Evolutionary conservation across 2,888 invertebrate genomes (phyloP).

Genomic region (Cartodere bifasciata): DNA sequence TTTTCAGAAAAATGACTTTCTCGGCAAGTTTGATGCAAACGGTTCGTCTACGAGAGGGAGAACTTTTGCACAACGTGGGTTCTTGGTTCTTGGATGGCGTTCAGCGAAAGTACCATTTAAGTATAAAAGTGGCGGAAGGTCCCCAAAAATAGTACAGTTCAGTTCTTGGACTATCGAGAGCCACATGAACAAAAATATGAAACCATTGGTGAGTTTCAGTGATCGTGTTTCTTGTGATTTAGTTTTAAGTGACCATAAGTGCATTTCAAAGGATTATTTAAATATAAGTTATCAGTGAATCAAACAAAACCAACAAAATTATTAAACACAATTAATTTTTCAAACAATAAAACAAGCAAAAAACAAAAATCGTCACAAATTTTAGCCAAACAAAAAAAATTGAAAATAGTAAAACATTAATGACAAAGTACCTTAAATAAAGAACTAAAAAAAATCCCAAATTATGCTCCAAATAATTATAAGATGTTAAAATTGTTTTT

Average conservation of each 20-base stretch:
- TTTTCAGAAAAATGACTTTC: constrained; percentile 29
- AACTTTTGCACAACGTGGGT: constrained; percentile 29
- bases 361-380: no score
- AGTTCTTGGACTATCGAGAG: constrained; percentile 38
- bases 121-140: constrained; percentile 44
- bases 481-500: no score
- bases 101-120: constrained; percentile 42
- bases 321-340: no score
- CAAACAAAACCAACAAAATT: no score
- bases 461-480: no score
- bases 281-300: no score
- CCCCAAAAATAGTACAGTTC: constrained; percentile 44
- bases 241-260: constrained; percentile 3
- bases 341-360: no score
- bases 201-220: constrained; percentile 40
- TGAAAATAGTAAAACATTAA: no score
- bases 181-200: constrained; percentile 33
- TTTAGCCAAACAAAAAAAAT: no score
- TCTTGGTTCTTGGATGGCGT: constrained; percentile 21
- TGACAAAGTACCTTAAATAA: no score
- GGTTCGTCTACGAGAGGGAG: constrained; percentile 25
- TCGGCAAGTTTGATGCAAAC: constrained; percentile 25
- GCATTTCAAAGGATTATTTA: no score
- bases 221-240: constrained; percentile 9
- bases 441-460: no score